Evolutionary conservation across 2,797 vertebrate genomes (phyloP), one percentile per base, ranked within the genome.

Genomic region (Antennarius maculatus): DNA sequence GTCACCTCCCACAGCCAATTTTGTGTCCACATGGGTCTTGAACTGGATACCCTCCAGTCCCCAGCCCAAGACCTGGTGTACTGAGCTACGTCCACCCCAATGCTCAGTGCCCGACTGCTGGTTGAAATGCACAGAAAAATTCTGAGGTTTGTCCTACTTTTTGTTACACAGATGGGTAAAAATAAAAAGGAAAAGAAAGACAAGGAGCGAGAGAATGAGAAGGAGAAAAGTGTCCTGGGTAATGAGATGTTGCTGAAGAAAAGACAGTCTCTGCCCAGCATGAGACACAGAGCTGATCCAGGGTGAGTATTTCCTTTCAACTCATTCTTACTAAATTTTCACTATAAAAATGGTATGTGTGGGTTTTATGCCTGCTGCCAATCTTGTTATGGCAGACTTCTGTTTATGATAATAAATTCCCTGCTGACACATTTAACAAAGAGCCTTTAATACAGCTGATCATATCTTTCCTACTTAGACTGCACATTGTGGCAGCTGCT

Each of bases 101-200:
- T 34, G 31, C 7, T 5, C 3, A 1, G 31, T 8, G 31, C 7
- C 9, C 37, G 4, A 8, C 37, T 39, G 37, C 1, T 39, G 11
- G n/a, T 8, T 39, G 13, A 15, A 34, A 50, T 43, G 37, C 13
- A 12, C 9, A 28, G 3, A 0, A n/a, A 39, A 49, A 59, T 3
- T 46, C 16, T 53, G 0, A 4, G 2, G 7, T 31, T 16, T 60
- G 2, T 14, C 13, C 2, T 41, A 39, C 6, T 0, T 46, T 58
- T 12, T 61, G 13, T 69, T 39, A 6, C 2, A 13, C 84, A 94
- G 93, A 86, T 93, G 78, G 92, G 92, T 61, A 93, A 96, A 89
- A 95, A 93, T 84, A 98, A 95, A 86, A 98, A 98, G 78, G 96
- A 97, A 83, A 99, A 98, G 91, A 97, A 94, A 72, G 97, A 98